Evolutionary conservation across 2,797 vertebrate species (phyloP).

Genomic region (Eulemur albifrons): DNA sequence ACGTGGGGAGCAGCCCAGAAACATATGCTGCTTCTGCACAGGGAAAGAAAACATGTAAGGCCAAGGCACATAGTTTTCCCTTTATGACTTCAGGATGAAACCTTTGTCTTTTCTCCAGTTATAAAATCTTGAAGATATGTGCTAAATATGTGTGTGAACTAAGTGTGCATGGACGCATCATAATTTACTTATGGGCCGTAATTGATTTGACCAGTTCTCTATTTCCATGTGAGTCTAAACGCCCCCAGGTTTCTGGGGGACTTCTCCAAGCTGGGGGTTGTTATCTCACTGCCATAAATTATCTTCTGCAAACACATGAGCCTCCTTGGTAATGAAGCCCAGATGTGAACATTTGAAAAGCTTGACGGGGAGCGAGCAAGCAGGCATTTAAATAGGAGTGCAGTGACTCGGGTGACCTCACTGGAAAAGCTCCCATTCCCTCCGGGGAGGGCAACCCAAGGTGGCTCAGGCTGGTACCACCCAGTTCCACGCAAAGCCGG

Average conservation of each 20-base stretch:
- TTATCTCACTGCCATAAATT: slow-evolving; percentile 63
- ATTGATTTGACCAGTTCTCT: background rate
- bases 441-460: background rate
- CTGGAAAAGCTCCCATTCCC: background rate
- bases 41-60: background rate
- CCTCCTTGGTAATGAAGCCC: slow-evolving; percentile 73
- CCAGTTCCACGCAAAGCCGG: background rate
- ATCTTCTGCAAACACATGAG: slow-evolving; percentile 66
- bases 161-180: accelerated
- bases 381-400: background rate
- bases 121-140: background rate
- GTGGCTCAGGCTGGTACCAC: slow-evolving; percentile 18
- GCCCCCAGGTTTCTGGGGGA: background rate
- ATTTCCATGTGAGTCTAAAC: background rate
- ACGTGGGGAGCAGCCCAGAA: background rate
- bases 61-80: background rate
- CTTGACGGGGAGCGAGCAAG: background rate
- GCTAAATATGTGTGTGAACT: background rate
- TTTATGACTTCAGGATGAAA: background rate
- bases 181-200: background rate
- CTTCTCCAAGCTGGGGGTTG: background rate
- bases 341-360: slow-evolving; percentile 54
- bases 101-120: background rate
- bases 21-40: background rate
- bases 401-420: slow-evolving; percentile 19